Conservation (phyloP, 1,140 invertebrate genomes). For the Pogonus chalceus region DNA sequence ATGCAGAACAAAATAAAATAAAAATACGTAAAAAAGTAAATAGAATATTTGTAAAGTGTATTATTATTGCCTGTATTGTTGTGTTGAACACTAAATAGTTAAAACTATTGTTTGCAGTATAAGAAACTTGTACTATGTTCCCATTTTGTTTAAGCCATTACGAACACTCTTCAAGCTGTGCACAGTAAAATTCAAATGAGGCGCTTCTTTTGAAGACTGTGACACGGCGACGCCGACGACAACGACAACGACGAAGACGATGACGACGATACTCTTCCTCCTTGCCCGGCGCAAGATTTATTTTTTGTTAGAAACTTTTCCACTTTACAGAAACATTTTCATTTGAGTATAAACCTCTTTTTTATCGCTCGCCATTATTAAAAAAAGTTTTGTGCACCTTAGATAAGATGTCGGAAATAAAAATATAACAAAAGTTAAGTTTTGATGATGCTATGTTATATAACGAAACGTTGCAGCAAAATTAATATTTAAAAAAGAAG, state of each 20-base stretch:
- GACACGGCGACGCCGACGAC: background rate
- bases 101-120: too few relatives aligned
- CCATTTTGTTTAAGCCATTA: too few relatives aligned
- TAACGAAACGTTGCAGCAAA: background rate
- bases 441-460: too few relatives aligned
- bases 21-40: too few relatives aligned
- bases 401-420: constrained; percentile 12
- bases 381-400: constrained; percentile 14
- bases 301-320: constrained; percentile 13
- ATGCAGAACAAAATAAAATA: too few relatives aligned
- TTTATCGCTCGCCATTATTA: constrained; percentile 13
- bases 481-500: background rate
- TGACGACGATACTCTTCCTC: background rate
- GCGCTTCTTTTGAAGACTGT: background rate
- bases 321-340: constrained; percentile 12
- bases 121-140: too few relatives aligned
- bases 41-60: too few relatives aligned
- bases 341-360: constrained; percentile 13
- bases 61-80: too few relatives aligned
- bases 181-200: background rate
- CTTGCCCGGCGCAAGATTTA: background rate
- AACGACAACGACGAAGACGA: background rate
- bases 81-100: too few relatives aligned
- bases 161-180: too few relatives aligned
- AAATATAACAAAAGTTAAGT: too few relatives aligned